A percentile compares a stretch with the other conserved stretches of the same genome.
Evolutionary conservation across 2,888 invertebrate species (phyloP).

Genomic region (Drosophila bunnanda): DNA sequence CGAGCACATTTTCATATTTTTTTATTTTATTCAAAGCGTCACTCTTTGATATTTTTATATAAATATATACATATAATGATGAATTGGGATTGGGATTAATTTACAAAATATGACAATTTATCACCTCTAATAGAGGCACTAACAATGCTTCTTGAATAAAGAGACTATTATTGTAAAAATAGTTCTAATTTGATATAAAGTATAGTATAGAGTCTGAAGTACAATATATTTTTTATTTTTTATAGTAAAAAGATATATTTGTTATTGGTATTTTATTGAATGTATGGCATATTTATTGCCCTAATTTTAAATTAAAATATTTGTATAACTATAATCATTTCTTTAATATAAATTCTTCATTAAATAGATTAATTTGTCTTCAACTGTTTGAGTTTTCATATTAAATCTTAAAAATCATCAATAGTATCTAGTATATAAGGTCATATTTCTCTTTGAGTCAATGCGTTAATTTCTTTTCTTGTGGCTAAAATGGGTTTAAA

Average conservation of each 20-base stretch:
- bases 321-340: too few species aligned
- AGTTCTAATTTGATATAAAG: not conserved
- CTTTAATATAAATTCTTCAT: too few species aligned
- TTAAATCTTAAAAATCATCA: not conserved
- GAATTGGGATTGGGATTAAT: too few species aligned
- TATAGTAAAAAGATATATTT: not conserved
- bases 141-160: not conserved
- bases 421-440: too few species aligned
- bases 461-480: slow-evolving; percentile 8
- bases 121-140: not conserved
- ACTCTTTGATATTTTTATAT: not conserved
- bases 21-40: slow-evolving; percentile 3
- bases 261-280: not conserved
- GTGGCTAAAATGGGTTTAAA: slow-evolving; percentile 7
- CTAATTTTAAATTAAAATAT: too few species aligned
- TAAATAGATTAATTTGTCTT: not conserved
- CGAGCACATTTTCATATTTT: slow-evolving; percentile 22
- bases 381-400: too few species aligned
- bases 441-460: not conserved
- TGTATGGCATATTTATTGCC: too few species aligned
- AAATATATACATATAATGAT: slow-evolving; percentile 42
- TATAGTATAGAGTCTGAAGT: not conserved
- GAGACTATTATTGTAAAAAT: not conserved
- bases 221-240: not conserved
- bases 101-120: slow-evolving; percentile 1